Evolutionary conservation across 2,888 invertebrate species (phyloP).

Genomic region (Caenorhabditis japonica): DNA sequence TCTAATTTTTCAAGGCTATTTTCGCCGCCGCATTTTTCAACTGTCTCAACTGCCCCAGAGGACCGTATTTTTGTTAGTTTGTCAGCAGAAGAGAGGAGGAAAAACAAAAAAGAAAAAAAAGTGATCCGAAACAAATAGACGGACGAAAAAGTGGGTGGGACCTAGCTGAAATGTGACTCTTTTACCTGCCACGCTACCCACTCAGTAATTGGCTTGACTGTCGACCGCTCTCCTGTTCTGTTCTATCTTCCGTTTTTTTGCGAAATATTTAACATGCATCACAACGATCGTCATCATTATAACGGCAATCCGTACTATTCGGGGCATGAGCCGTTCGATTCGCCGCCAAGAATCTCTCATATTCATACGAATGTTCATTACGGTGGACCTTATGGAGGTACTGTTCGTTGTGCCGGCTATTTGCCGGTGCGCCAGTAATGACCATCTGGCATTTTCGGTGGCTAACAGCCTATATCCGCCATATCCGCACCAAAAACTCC

Average conservation of each 20-base stretch:
- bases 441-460: background rate
- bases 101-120: slow-evolving; percentile 19
- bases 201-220: too few species aligned
- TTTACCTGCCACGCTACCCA: too few species aligned
- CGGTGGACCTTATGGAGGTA: slow-evolving; percentile 37
- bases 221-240: too few species aligned
- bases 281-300: slow-evolving; percentile 22
- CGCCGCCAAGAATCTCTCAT: slow-evolving; percentile 38
- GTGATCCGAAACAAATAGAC: slow-evolving; percentile 45
- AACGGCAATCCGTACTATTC: slow-evolving; percentile 33
- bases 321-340: slow-evolving; percentile 29
- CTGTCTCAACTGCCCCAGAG: slow-evolving; percentile 1
- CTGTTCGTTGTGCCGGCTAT: too few species aligned
- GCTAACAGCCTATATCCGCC: too few species aligned
- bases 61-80: slow-evolving; percentile 32
- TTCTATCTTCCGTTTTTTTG: too few species aligned
- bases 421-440: background rate
- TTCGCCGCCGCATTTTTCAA: background rate
- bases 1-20: slow-evolving; percentile 21
- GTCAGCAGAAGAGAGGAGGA: slow-evolving; percentile 6
- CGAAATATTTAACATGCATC: slow-evolving; percentile 39
- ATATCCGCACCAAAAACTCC: too few species aligned
- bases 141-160: slow-evolving; percentile 35
- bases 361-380: slow-evolving; percentile 42
- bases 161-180: background rate